Conservation (phyloP, 2,797 vertebrate species). For the Tapirus indicus region DNA sequence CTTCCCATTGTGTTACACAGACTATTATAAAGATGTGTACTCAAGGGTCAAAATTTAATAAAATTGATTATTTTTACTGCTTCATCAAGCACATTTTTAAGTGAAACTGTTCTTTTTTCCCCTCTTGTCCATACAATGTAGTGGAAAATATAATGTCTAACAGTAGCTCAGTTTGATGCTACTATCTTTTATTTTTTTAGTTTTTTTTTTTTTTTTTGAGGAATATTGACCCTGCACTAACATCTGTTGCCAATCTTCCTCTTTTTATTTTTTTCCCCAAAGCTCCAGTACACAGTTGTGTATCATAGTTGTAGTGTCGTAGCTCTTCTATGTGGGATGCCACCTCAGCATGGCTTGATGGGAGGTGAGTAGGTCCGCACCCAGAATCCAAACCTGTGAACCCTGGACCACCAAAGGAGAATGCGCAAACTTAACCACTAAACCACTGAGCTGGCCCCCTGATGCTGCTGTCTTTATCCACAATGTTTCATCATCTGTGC, state of each 20-base stretch:
- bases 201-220: too few species aligned
- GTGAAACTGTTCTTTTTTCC: background rate
- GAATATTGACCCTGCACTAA: too few species aligned
- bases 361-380: too few species aligned
- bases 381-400: too few species aligned
- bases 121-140: background rate
- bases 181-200: background rate
- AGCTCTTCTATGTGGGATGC: too few species aligned
- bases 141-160: background rate
- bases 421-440: too few species aligned
- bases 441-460: background rate
- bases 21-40: background rate
- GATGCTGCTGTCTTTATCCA: background rate
- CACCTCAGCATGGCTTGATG: too few species aligned
- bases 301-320: too few species aligned
- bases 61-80: background rate
- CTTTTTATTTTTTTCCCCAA: too few species aligned
- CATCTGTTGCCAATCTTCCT: too few species aligned
- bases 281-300: too few species aligned
- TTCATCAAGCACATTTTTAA: background rate
- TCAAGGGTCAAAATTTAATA: slow-evolving; percentile 14
- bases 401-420: too few species aligned
- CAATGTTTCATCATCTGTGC: background rate
- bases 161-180: background rate
- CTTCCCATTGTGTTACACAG: background rate